These are phyloP conservation scores for Caradrina clavipalpis DNA, from an alignment of 2,888 invertebrate genomes.

Conservation along the genomic window DNA sequence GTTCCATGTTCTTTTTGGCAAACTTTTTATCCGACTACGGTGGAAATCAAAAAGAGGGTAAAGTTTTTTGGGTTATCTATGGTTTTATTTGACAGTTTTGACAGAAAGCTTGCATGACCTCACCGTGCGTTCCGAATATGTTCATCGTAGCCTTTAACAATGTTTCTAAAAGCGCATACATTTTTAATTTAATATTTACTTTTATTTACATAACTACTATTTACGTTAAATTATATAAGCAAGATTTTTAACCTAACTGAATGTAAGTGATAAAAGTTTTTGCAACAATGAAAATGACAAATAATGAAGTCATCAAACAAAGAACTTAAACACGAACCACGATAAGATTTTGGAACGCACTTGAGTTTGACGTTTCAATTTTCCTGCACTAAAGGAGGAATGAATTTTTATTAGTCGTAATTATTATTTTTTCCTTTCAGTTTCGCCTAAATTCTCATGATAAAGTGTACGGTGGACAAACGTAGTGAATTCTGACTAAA, in stretches of 20 bases:
- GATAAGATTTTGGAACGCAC: constrained; percentile 33
- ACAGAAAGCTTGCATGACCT: constrained; percentile 10
- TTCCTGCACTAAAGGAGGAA: constrained; percentile 60
- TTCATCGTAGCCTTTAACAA: neutral
- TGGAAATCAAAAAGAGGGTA: neutral
- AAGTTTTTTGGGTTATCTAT: neutral
- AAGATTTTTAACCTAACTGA: neutral
- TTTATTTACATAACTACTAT: no score
- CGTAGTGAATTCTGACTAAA: constrained; percentile 37
- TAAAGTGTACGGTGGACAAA: constrained; percentile 62
- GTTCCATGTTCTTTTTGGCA: neutral
- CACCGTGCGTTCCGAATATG: constrained; percentile 29
- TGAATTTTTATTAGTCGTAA: constrained; percentile 80
- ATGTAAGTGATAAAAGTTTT: neutral
- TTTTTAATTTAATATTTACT: no score
- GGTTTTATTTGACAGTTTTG: constrained; percentile 8
- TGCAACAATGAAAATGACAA: neutral
- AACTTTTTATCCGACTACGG: neutral
- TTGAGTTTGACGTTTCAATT: constrained; percentile 60
- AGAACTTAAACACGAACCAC: neutral
- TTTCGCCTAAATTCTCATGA: constrained; percentile 66
- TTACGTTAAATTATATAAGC: no score
- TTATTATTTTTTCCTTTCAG: constrained; percentile 68
- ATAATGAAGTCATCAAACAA: neutral
- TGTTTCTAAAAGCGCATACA: neutral